A percentile compares a stretch with the other conserved stretches of the same genome.
Conservation (phyloP, 2,888 invertebrate species). For the Hylaea fasciaria region DNA sequence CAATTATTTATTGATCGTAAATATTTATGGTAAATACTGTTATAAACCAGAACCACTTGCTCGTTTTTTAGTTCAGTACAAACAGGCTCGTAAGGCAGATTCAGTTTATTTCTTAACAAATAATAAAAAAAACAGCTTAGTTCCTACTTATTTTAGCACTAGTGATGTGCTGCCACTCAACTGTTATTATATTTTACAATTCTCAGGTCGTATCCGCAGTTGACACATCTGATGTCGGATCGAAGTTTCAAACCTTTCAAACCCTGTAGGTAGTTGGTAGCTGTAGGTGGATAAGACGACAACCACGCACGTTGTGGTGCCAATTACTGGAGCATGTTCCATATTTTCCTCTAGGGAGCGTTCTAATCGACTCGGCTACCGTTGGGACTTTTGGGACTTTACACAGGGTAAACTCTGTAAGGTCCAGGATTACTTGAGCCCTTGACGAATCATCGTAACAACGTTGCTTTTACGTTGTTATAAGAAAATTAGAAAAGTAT, state of each 20-base stretch:
- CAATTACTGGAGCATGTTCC: slow-evolving; percentile 15
- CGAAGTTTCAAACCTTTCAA: too few relatives aligned
- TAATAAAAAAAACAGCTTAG: too few relatives aligned
- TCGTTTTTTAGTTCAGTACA: too few relatives aligned
- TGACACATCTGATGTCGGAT: too few relatives aligned
- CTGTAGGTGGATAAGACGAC: background rate
- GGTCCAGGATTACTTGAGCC: slow-evolving; percentile 1
- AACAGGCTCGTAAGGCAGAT: too few relatives aligned
- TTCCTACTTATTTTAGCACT: too few relatives aligned
- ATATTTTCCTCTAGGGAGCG: slow-evolving; percentile 11
- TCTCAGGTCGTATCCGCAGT: background rate
- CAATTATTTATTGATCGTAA: too few relatives aligned
- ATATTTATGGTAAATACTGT: too few relatives aligned
- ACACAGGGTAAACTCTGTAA: slow-evolving; percentile 8
- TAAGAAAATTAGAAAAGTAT: background rate
- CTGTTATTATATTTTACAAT: background rate
- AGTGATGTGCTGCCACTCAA: too few relatives aligned
- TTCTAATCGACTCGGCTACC: slow-evolving; percentile 4
- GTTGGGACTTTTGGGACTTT: slow-evolving; percentile 8
- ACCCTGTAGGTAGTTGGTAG: too few relatives aligned
- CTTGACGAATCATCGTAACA: background rate
- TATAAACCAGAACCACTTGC: too few relatives aligned
- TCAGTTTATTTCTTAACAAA: too few relatives aligned
- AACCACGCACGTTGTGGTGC: slow-evolving; percentile 8
- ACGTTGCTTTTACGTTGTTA: background rate